phyloP scores from a whole-genome alignment of 2,888 invertebrate genomes.

The Dinocampus coccinellae region DNA sequence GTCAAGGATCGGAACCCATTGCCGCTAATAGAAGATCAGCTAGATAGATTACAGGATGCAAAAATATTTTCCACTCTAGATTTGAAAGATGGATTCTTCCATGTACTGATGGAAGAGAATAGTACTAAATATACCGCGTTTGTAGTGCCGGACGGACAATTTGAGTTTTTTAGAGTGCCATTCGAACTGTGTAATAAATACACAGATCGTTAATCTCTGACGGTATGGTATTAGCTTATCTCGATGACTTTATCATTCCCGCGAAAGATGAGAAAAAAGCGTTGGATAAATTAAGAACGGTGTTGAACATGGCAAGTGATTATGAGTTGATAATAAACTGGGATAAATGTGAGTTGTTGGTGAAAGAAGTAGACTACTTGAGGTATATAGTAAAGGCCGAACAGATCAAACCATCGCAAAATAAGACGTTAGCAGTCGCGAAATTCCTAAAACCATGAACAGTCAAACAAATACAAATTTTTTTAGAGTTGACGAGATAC shows the following conservation, averaged over 20 bases:
- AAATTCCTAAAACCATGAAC: background rate
- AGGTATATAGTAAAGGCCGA: background rate
- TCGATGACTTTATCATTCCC: background rate
- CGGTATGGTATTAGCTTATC: background rate
- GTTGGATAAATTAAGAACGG: background rate
- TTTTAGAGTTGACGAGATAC: background rate
- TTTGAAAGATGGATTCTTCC: no score
- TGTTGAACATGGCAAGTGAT: background rate
- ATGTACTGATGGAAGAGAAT: no score
- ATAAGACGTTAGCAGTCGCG: background rate
- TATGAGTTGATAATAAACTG: background rate
- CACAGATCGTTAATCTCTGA: background rate
- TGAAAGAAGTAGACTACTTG: background rate
- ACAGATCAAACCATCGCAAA: background rate
- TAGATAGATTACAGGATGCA: no score
- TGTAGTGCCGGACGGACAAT: no score
- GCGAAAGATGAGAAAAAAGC: background rate
- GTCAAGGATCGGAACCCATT: no score
- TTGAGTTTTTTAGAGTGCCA: no score
- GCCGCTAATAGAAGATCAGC: no score
- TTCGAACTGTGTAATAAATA: no score
- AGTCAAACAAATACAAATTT: background rate
- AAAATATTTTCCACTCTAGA: no score
- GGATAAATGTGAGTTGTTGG: background rate
- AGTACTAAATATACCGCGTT: no score